These are phyloP conservation scores for Schizopygopsis malacanthus DNA, from an alignment of 2,797 vertebrate genomes.

Conservation along the genomic window DNA sequence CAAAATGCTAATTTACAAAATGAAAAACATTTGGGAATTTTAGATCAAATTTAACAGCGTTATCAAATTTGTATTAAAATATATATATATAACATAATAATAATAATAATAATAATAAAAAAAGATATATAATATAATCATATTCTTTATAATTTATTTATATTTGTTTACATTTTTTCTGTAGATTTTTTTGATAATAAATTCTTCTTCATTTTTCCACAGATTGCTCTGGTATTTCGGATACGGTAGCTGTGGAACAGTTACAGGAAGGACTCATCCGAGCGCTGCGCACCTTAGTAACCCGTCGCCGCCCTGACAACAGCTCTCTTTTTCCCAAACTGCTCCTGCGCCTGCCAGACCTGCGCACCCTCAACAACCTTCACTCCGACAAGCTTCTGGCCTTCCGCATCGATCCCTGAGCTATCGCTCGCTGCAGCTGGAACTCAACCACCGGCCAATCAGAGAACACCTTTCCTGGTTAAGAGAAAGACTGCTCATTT, in stretches of 20 bases:
- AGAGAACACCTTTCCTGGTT: conserved; percentile 57
- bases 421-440: neutral
- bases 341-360: conserved; percentile 80
- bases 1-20: neutral
- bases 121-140: neutral
- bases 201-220: neutral
- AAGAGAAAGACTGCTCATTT: conserved; percentile 34
- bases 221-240: conserved; percentile 78
- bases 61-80: neutral
- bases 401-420: conserved; percentile 81
- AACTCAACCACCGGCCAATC: conserved; percentile 10
- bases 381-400: conserved; percentile 85
- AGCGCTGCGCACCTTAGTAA: conserved; percentile 77
- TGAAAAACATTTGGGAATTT: neutral
- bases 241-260: conserved; percentile 78
- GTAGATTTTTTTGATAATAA: neutral
- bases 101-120: too few relatives aligned
- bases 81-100: too few relatives aligned
- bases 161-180: too few relatives aligned
- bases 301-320: conserved; percentile 75
- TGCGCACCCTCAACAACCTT: conserved; percentile 82
- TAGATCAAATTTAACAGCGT: too few relatives aligned
- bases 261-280: conserved; percentile 81
- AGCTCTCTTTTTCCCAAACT: conserved; percentile 77
- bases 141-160: neutral